phyloP scores from a whole-genome alignment of 2,888 invertebrate genomes.

The Agrypnus murinus region DNA sequence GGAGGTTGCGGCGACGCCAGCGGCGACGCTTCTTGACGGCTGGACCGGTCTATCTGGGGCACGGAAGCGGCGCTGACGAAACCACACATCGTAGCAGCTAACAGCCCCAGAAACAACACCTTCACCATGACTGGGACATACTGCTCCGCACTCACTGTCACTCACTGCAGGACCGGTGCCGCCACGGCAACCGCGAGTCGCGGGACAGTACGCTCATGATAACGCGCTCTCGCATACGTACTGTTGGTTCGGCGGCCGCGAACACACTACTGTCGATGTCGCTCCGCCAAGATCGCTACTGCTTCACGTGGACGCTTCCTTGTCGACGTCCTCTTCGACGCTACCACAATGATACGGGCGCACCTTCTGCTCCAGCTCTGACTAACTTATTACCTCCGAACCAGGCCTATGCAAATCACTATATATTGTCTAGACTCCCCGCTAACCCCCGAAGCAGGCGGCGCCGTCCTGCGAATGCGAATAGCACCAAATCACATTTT shows the following conservation, averaged over 20 bases:
- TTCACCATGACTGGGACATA: slow-evolving; percentile 73
- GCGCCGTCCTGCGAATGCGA: slow-evolving; percentile 36
- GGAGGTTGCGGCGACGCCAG: slow-evolving; percentile 53
- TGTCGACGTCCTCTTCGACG: slow-evolving; percentile 67
- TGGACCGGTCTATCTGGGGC: slow-evolving; percentile 59
- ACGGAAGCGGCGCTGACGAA: slow-evolving; percentile 68
- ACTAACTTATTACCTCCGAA: slow-evolving; percentile 44
- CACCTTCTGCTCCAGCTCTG: slow-evolving; percentile 39
- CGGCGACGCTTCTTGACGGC: slow-evolving; percentile 57
- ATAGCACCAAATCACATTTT: slow-evolving; percentile 38
- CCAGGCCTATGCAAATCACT: slow-evolving; percentile 48
- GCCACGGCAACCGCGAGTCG: slow-evolving; percentile 71
- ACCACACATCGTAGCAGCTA: slow-evolving; percentile 70
- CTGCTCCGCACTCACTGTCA: slow-evolving; percentile 66
- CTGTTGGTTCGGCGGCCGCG: slow-evolving; percentile 72
- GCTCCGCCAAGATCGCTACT: slow-evolving; percentile 54
- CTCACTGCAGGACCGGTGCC: slow-evolving; percentile 68
- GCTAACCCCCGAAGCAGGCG: slow-evolving; percentile 43
- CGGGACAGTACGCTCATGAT: slow-evolving; percentile 64
- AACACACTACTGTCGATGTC: slow-evolving; percentile 69
- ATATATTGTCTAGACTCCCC: slow-evolving; percentile 47
- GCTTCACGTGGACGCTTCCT: slow-evolving; percentile 61
- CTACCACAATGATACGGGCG: slow-evolving; percentile 30
- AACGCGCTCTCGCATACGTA: slow-evolving; percentile 60
- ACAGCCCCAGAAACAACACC: slow-evolving; percentile 71